Evolutionary conservation across 2,888 invertebrate genomes (phyloP), one percentile per base, ranked within the genome.

Genomic region (Metopia argyrocephala): DNA sequence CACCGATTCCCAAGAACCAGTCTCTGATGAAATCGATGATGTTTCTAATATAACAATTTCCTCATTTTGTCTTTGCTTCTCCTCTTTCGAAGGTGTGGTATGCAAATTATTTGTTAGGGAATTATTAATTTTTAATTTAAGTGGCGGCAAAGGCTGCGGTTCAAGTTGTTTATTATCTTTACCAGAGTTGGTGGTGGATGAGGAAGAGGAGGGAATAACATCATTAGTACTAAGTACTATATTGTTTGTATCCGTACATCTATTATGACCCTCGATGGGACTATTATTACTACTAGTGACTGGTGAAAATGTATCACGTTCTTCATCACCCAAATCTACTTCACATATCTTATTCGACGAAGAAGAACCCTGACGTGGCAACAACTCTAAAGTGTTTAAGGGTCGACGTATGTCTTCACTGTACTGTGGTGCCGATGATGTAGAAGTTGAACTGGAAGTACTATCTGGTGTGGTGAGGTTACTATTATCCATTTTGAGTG

Each of bases 1-100:
- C 12, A 93, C 92, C 0, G 93, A 92, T 86, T 93, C 93, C 93
- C 93, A 93, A 20, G 93, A 93, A 56, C 93, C 93, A 20, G 93
- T 93, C 88, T 93, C 93, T 6, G 93, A 93, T 38, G 93, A 93
- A 69, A 93, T 90, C 1, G 93, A 93, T 4, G 93, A 93, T 1
- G 93, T 93, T 84, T 93, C 93, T 88, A 93, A 89, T 83, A 92
- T 92, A 20, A 93, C 92, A 80, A 93, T 93, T 86, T 93, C 93
- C 87, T 93, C 93, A 87, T 93, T 93, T 84, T 92, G 92, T 23
- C 92, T 90, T 84, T 93, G 93, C 83, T 93, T 93, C 84, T 93
- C 93, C 86, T 93, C 93, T 86, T 93, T 93, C 3, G 90, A 89
- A 2, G 89, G 85, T 25, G 87, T 75, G 48, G 80, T 84, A 66